Evolutionary conservation across 2,113 vertebrate genomes (phyloP).

Genomic region (Pleuronectes platessa): DNA sequence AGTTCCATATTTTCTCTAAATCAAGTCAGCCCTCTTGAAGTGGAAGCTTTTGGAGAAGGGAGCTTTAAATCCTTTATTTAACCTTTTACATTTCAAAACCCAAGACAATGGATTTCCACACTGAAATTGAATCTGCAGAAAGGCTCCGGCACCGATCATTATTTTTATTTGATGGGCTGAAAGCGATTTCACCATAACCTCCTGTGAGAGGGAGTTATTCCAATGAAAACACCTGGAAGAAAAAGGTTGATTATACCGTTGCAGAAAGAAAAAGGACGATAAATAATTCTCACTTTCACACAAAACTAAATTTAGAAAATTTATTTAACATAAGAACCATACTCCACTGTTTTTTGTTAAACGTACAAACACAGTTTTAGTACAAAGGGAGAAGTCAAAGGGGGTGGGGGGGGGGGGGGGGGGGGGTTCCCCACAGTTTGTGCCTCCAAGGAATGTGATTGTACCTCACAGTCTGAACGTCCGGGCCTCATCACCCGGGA

Average conservation of each 20-base stretch:
- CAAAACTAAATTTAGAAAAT: conserved; percentile 77
- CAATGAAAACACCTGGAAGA: neutral
- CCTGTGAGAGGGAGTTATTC: no score
- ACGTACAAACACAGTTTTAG: conserved; percentile 77
- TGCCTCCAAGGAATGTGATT: conserved; percentile 68
- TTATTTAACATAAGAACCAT: conserved; percentile 80
- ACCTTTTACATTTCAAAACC: neutral
- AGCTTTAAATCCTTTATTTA: no score
- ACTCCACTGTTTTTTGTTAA: conserved; percentile 71
- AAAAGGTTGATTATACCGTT: neutral
- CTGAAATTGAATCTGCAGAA: conserved; percentile 10
- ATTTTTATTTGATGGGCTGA: conserved; percentile 9
- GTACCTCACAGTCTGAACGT: conserved; percentile 73
- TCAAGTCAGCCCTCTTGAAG: neutral
- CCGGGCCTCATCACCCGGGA: conserved; percentile 35
- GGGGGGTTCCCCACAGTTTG: conserved; percentile 34
- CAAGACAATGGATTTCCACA: neutral
- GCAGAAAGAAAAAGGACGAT: neutral
- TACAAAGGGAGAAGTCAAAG: conserved; percentile 70
- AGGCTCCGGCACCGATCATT: neutral
- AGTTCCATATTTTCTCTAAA: neutral
- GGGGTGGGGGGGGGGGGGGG: neutral
- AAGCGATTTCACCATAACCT: neutral
- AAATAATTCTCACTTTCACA: conserved; percentile 2
- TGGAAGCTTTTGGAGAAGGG: no score